phyloP scores from a whole-genome alignment of 2,113 vertebrate genomes.

The Epinephelus fuscoguttatus region DNA sequence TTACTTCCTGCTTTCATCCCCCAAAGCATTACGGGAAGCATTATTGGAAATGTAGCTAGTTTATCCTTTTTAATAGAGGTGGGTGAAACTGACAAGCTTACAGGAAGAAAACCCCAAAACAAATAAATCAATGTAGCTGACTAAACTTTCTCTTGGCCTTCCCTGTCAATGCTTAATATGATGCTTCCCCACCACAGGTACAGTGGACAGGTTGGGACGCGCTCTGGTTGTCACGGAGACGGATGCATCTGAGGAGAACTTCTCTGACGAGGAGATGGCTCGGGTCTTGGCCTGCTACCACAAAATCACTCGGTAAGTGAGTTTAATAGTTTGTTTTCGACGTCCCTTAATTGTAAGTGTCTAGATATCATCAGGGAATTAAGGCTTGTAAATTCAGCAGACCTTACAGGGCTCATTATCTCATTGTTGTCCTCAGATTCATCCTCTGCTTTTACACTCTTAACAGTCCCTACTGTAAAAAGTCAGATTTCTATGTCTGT shows the following conservation, averaged over 20 bases:
- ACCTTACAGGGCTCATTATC: not conserved
- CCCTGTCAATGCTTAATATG: not conserved
- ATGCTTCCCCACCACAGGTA: constrained; percentile 72
- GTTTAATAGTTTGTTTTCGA: not conserved
- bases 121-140: not conserved
- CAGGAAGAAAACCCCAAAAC: not conserved
- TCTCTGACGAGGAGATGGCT: constrained; percentile 76
- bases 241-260: constrained; percentile 72
- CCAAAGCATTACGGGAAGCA: not conserved
- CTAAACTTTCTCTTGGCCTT: not conserved
- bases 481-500: no score
- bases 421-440: not conserved
- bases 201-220: constrained; percentile 88
- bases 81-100: no score
- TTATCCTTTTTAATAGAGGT: not conserved
- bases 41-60: no score
- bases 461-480: no score
- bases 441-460: not conserved
- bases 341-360: not conserved
- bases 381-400: not conserved
- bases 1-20: not conserved
- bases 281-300: constrained; percentile 86
- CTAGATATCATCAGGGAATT: not conserved
- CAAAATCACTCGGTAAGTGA: constrained; percentile 87
- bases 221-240: constrained; percentile 84